Evolutionary conservation across 2,888 invertebrate species (phyloP).

Genomic region (Anaspis maculata): DNA sequence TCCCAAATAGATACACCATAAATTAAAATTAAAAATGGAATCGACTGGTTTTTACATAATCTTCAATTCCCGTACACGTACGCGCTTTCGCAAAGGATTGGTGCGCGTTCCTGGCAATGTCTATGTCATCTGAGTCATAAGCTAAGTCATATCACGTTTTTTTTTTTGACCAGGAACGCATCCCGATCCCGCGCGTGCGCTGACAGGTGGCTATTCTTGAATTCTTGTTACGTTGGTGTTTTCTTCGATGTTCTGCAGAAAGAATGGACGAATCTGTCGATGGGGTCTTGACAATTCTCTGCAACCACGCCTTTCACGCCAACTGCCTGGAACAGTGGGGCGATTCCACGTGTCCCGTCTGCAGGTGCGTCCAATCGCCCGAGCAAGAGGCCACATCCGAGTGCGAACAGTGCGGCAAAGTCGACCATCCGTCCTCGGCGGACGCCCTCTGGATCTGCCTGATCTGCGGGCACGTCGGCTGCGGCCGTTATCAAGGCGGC

Average conservation of each 20-base stretch:
- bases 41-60: too few species aligned
- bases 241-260: constrained; percentile 49
- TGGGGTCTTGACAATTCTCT: constrained; percentile 93
- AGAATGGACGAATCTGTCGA: constrained; percentile 98
- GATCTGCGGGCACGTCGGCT: constrained; percentile 97
- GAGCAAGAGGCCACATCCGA: constrained; percentile 50
- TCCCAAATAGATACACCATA: too few species aligned
- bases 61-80: too few species aligned
- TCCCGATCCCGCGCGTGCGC: too few species aligned
- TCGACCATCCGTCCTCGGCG: constrained; percentile 49
- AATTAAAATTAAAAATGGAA: too few species aligned
- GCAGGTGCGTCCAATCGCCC: constrained; percentile 62
- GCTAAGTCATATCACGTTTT: too few species aligned
- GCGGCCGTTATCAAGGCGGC: constrained; percentile 70
- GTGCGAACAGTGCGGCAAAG: constrained; percentile 51
- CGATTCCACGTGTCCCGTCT: constrained; percentile 96
- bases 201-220: too few species aligned
- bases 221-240: too few species aligned
- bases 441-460: constrained; percentile 97
- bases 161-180: too few species aligned
- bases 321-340: constrained; percentile 94
- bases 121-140: too few species aligned
- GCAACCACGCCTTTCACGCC: constrained; percentile 97
- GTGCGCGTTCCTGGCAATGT: too few species aligned
- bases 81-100: too few species aligned